Evolutionary conservation across 2,797 vertebrate species (phyloP), one percentile per base, ranked within the genome.

Genomic region (Sebastes goodei): DNA sequence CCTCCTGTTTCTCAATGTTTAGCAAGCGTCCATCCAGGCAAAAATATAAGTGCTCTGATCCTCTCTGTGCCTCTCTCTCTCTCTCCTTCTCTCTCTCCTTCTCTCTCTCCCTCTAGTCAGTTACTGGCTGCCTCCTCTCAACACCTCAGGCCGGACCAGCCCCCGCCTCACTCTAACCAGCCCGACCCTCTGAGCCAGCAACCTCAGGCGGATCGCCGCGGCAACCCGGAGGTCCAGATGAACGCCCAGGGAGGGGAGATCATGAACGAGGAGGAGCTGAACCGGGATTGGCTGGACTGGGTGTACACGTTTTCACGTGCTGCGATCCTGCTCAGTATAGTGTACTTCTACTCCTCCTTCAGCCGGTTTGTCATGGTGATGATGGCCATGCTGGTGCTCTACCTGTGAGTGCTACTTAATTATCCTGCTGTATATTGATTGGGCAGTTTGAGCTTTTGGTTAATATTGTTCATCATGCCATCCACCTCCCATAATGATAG

Each of bases 341-440:
- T 99, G 32, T 99, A 98, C 94, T 99, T 99, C 93, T 99, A 99
- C 91, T 99, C 98, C 0, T 99, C 98, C 42, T 98, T 99, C 93
- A 98, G 97, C 86, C 97, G 97, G 2, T 99, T 99, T 62, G 87
- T 99, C 94, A 98, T 99, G 97, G 98, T 99, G 61, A 96, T 97
- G 96, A 97, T 97, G 86, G 97, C 97, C 94, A 97, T 99, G 97
- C 95, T 99, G 64, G 96, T 99, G 85, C 97, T 99, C 23, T 98
- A 99, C 87, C 92, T 99, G 98, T 99, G 94, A 99, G 98, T 97
- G 12, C n/a, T 21, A 25, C 42, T 35, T 2, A 30, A 3, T 23
- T 6, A 4, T 9, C 2, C 56, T n/a, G 75, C 38, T 38, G 11
- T 7, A 0, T 4, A 11, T 1, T 52, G 17, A 57, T 64, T 38